Conservation (phyloP, 2,113 vertebrate species). For the Rhinolophus ferrumequinum region DNA sequence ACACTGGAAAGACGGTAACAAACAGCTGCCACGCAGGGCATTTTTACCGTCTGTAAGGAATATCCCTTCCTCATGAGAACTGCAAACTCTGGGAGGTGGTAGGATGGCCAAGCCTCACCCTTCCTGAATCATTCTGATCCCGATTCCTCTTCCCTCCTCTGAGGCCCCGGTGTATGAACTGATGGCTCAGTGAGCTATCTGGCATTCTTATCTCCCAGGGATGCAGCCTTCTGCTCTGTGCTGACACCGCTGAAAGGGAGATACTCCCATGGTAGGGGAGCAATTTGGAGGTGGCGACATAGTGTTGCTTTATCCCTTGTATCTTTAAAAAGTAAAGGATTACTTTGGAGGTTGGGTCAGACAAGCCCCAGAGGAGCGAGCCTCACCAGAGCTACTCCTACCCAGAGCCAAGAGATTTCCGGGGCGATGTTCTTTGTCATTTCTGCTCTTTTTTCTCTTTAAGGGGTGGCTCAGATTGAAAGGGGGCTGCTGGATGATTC, state of each 20-base stretch:
- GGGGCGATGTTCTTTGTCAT: neutral
- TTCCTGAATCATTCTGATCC: neutral
- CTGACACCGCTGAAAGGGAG: neutral
- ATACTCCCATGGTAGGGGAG: neutral
- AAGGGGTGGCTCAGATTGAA: neutral
- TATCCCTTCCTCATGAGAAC: neutral
- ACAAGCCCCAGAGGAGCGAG: neutral
- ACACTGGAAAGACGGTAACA: neutral
- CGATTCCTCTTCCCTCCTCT: neutral
- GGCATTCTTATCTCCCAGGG: neutral
- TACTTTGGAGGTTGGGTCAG: neutral
- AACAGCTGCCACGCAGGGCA: neutral
- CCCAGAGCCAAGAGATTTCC: neutral
- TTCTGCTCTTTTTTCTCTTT: neutral
- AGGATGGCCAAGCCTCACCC: neutral
- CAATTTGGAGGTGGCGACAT: neutral
- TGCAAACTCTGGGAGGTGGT: neutral
- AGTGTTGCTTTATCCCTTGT: neutral
- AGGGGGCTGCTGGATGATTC: neutral
- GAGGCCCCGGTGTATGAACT: neutral
- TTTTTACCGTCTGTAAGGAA: neutral
- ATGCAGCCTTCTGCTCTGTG: neutral
- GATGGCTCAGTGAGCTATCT: neutral
- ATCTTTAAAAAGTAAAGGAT: conserved; percentile 30
- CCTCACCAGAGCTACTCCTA: neutral